Percentiles rank a stretch among this genome's conserved stretches.
phyloP scores from a whole-genome alignment of 2,888 invertebrate species.

The Drosophila anomalata region DNA sequence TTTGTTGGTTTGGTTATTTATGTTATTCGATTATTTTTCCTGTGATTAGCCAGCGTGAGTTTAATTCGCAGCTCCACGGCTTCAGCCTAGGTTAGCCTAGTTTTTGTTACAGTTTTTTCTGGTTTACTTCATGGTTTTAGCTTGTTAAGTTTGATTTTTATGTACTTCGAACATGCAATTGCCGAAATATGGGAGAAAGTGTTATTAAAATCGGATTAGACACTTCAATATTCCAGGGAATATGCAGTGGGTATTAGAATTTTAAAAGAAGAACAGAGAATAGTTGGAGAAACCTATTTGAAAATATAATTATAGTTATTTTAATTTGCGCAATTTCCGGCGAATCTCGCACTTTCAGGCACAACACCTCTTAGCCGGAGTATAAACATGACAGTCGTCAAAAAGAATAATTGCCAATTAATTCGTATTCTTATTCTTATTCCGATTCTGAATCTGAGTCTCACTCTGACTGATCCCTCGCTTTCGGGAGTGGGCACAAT shows the following conservation, averaged over 20 bases:
- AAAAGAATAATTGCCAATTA: slow-evolving; percentile 73
- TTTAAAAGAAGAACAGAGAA: slow-evolving; percentile 5
- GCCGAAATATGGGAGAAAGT: slow-evolving; percentile 57
- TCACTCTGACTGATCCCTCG: slow-evolving; percentile 32
- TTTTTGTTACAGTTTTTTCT: slow-evolving; percentile 32
- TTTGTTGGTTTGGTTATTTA: slow-evolving; percentile 32
- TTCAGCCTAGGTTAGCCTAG: slow-evolving; percentile 31
- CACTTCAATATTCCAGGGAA: slow-evolving; percentile 21
- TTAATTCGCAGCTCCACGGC: slow-evolving; percentile 38
- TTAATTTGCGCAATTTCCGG: background rate
- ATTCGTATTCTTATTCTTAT: slow-evolving; percentile 49
- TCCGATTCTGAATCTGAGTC: slow-evolving; percentile 24
- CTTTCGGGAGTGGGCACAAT: slow-evolving; percentile 56
- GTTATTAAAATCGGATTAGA: slow-evolving; percentile 69
- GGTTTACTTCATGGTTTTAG: slow-evolving; percentile 29
- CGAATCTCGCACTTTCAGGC: background rate
- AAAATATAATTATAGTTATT: background rate
- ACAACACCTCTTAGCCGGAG: slow-evolving; percentile 11
- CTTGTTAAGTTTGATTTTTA: slow-evolving; percentile 41
- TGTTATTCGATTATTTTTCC: slow-evolving; percentile 38
- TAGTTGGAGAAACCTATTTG: background rate
- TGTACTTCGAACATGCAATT: slow-evolving; percentile 56
- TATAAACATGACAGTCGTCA: slow-evolving; percentile 46
- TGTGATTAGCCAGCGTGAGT: slow-evolving; percentile 34
- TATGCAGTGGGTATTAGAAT: slow-evolving; percentile 4